Percentiles rank a stretch among this genome's conserved stretches.
Conservation (phyloP, 1,140 invertebrate genomes). For the Neodiprion lecontei region DNA sequence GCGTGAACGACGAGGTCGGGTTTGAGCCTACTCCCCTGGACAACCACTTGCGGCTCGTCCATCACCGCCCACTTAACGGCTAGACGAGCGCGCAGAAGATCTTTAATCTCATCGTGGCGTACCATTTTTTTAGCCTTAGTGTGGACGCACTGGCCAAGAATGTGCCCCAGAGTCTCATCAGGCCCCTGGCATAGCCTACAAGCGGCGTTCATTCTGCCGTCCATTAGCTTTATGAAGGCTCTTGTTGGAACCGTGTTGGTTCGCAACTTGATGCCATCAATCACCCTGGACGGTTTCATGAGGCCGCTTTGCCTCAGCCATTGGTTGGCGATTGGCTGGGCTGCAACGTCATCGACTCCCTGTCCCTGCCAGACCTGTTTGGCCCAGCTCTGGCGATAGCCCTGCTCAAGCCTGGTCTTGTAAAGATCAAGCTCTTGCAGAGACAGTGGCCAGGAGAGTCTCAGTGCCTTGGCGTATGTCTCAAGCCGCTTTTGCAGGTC, state of each 20-base stretch:
- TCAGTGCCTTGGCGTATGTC: conserved; percentile 20
- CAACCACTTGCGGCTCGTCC: neutral
- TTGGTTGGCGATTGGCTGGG: conserved; percentile 25
- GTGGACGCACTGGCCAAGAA: neutral
- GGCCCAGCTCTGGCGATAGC: neutral
- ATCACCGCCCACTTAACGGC: neutral
- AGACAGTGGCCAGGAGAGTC: conserved; percentile 1
- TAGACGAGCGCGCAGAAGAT: neutral
- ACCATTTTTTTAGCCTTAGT: neutral
- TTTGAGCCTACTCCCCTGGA: neutral
- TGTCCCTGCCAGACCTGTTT: conserved; percentile 30
- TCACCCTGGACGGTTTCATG: conserved; percentile 25
- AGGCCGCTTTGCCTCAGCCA: conserved; percentile 27
- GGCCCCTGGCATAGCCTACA: neutral
- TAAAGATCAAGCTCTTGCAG: conserved; percentile 6
- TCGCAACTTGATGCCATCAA: neutral
- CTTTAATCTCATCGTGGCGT: neutral
- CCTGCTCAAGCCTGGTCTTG: conserved; percentile 1
- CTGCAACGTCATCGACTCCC: conserved; percentile 26
- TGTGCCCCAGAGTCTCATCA: neutral
- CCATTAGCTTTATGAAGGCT: neutral
- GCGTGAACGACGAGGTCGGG: neutral
- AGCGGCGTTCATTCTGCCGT: neutral
- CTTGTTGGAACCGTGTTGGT: neutral
- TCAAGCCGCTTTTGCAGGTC: neutral